Conservation (phyloP, 1,140 invertebrate species). For the Camponotus vicinus region DNA sequence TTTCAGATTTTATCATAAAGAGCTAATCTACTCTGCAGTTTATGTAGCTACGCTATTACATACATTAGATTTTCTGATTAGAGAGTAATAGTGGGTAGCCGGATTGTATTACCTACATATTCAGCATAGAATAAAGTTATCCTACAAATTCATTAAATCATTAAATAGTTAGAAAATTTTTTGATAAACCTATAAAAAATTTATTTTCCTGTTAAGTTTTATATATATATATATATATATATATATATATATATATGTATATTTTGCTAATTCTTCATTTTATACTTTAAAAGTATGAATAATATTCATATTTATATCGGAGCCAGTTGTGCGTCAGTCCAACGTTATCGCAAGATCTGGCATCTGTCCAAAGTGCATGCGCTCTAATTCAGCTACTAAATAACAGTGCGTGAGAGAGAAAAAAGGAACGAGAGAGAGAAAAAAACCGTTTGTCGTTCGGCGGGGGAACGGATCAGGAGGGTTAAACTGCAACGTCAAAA, state of each 20-base stretch:
- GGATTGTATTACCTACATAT: slow-evolving; percentile 77
- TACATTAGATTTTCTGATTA: slow-evolving; percentile 61
- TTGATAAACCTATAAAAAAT: slow-evolving; percentile 1
- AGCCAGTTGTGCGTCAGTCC: slow-evolving; percentile 26
- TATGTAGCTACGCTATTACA: slow-evolving; percentile 30
- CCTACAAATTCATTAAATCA: neutral
- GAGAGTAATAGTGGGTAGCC: slow-evolving; percentile 54
- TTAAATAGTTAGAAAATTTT: neutral
- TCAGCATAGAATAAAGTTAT: slow-evolving; percentile 24
- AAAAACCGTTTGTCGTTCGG: slow-evolving; percentile 39
- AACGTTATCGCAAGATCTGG: slow-evolving; percentile 76
- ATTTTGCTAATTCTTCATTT: neutral
- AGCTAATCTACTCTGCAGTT: slow-evolving; percentile 50
- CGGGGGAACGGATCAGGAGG: slow-evolving; percentile 40
- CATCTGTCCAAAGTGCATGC: slow-evolving; percentile 76
- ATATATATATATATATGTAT: neutral
- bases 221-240: neutral
- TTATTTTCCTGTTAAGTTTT: neutral
- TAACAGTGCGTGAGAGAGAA: slow-evolving; percentile 57
- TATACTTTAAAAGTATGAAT: neutral
- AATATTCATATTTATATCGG: slow-evolving; percentile 24
- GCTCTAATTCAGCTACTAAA: slow-evolving; percentile 66
- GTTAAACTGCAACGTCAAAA: slow-evolving; percentile 77
- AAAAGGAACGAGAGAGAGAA: neutral
- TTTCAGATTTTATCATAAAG: slow-evolving; percentile 63